Conservation (phyloP, 1,140 invertebrate species). For the Atta cephalotes region DNA sequence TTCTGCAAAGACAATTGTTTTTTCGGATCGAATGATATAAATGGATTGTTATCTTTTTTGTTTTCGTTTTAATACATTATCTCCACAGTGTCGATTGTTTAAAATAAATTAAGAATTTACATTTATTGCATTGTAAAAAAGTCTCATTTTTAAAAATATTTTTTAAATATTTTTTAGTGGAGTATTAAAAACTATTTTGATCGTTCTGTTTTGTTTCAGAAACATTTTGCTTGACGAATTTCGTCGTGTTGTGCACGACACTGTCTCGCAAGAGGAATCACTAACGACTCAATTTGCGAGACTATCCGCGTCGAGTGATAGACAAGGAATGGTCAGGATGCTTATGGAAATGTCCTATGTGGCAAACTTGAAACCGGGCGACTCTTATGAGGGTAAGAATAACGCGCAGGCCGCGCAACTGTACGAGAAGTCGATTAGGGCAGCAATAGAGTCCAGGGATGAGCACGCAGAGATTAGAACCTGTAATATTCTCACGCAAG, state of each 20-base stretch:
- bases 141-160: neutral
- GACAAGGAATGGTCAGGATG: constrained; percentile 78
- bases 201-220: constrained; percentile 52
- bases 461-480: constrained; percentile 27
- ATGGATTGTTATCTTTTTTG: neutral
- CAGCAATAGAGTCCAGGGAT: constrained; percentile 4
- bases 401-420: constrained; percentile 71
- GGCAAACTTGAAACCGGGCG: constrained; percentile 62
- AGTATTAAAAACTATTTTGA: neutral
- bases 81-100: neutral
- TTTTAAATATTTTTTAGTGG: neutral
- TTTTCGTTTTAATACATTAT: neutral
- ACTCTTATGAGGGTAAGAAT: constrained; percentile 77
- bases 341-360: constrained; percentile 74
- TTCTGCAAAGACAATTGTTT: constrained; percentile 6
- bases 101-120: neutral
- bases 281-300: constrained; percentile 71
- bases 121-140: neutral
- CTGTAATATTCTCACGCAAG: constrained; percentile 73
- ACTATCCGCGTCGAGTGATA: constrained; percentile 75
- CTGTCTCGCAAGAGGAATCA: constrained; percentile 38
- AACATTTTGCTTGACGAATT: constrained; percentile 56
- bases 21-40: neutral
- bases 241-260: constrained; percentile 32
- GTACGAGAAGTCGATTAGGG: constrained; percentile 54